Conservation (phyloP, 2,888 invertebrate genomes). For the Cantharis flavilabris region DNA sequence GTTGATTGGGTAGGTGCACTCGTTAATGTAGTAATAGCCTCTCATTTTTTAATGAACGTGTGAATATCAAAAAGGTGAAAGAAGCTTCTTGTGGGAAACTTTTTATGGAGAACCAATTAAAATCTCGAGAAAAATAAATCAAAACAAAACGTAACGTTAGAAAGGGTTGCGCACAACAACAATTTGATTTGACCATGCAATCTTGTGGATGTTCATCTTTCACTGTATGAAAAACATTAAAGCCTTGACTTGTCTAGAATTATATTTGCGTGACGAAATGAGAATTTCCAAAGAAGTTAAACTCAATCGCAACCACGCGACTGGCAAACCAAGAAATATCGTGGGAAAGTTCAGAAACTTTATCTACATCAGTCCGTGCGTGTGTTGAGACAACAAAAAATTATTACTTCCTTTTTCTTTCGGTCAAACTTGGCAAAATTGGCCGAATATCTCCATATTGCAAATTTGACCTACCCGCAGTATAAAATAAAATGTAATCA, state of each 20-base stretch:
- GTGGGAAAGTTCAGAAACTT: constrained; percentile 38
- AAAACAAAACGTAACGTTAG: constrained; percentile 10
- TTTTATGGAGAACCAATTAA: constrained; percentile 19
- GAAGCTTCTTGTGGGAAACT: constrained; percentile 1
- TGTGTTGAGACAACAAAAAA: constrained; percentile 24
- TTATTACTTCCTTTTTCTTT: constrained; percentile 27
- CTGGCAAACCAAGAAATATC: constrained; percentile 32
- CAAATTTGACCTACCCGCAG: background rate
- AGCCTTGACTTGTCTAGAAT: constrained; percentile 5
- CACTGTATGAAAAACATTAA: background rate
- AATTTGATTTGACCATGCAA: constrained; percentile 15
- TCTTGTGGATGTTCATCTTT: constrained; percentile 5
- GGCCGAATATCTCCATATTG: background rate
- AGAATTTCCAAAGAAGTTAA: constrained; percentile 23
- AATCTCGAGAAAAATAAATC: constrained; percentile 17
- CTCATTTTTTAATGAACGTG: background rate
- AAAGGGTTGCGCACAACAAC: constrained; percentile 7
- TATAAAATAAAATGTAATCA: background rate
- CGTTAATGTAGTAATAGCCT: background rate
- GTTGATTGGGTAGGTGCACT: background rate
- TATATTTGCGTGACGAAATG: constrained; percentile 14
- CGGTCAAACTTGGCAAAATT: constrained; percentile 6
- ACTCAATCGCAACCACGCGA: constrained; percentile 27
- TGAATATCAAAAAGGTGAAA: background rate
- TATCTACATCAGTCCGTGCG: constrained; percentile 35